These are phyloP conservation scores for Tetrao urogallus DNA, from an alignment of 2,113 vertebrate genomes.

Conservation along the genomic window DNA sequence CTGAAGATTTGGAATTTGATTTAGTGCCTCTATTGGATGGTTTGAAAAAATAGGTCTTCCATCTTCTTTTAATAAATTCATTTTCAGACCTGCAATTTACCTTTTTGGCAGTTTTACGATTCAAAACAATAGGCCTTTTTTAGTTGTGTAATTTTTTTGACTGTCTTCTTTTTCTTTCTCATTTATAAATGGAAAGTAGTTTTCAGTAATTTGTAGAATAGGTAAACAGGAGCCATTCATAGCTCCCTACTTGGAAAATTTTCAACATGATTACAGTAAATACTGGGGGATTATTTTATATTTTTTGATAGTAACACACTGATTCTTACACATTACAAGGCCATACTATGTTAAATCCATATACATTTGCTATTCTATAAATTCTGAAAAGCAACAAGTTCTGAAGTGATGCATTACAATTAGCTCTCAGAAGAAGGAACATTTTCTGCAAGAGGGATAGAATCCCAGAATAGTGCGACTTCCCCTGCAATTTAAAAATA, in stretches of 20 bases:
- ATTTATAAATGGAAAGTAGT: constrained; percentile 60
- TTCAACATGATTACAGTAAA: not conserved
- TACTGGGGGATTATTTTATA: not conserved
- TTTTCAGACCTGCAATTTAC: constrained; percentile 71
- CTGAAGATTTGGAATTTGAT: constrained; percentile 78
- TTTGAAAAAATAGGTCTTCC: constrained; percentile 71
- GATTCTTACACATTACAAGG: not conserved
- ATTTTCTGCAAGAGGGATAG: not conserved
- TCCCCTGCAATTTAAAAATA: not conserved
- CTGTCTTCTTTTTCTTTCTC: constrained; percentile 52
- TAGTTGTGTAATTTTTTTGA: constrained; percentile 52
- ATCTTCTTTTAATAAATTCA: constrained; percentile 81
- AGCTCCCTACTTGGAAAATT: not conserved
- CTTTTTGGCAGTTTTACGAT: constrained; percentile 74
- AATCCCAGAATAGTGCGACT: not conserved
- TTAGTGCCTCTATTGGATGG: constrained; percentile 72
- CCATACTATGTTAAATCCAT: not conserved
- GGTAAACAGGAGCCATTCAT: constrained; percentile 2
- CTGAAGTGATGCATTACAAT: not conserved
- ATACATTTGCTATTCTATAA: not conserved
- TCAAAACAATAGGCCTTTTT: constrained; percentile 72
- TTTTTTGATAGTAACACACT: not conserved
- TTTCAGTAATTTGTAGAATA: constrained; percentile 45
- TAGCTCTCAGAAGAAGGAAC: not conserved
- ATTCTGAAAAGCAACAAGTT: not conserved